phyloP scores from a whole-genome alignment of 2,888 invertebrate species.

The Merodon equestris region DNA sequence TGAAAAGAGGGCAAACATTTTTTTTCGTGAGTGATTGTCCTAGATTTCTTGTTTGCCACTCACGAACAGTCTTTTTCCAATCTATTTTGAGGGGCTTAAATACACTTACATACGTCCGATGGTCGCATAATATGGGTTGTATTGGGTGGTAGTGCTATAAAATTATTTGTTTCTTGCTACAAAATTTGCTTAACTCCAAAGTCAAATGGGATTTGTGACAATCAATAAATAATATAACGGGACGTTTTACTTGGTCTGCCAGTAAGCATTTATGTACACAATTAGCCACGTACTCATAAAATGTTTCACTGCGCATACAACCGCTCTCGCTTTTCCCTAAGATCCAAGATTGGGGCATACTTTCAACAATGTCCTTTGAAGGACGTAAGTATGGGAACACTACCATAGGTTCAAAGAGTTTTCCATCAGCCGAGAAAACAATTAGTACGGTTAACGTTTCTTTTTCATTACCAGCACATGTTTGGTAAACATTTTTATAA shows the following conservation, averaged over 20 bases:
- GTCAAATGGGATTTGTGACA: conserved; percentile 38
- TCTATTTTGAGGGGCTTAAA: conserved; percentile 36
- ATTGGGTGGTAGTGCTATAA: conserved; percentile 36
- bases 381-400: conserved; percentile 47
- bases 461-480: conserved; percentile 35
- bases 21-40: conserved; percentile 25
- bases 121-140: conserved; percentile 45
- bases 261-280: conserved; percentile 21
- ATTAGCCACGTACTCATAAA: conserved; percentile 38
- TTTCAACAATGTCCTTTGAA: conserved; percentile 29
- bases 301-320: conserved; percentile 26
- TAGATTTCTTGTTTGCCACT: conserved; percentile 27
- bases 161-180: conserved; percentile 19
- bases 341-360: conserved; percentile 32
- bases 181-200: conserved; percentile 38
- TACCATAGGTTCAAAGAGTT: conserved; percentile 41
- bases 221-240: conserved; percentile 43
- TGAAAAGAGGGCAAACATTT: conserved; percentile 32
- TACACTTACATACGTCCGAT: conserved; percentile 33
- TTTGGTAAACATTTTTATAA: conserved; percentile 49
- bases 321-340: conserved; percentile 23
- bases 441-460: conserved; percentile 40
- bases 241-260: conserved; percentile 12
- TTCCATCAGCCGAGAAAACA: conserved; percentile 45
- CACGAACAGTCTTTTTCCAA: conserved; percentile 39